Conservation (phyloP, 2,888 invertebrate species). For the Lepas anatifera region DNA sequence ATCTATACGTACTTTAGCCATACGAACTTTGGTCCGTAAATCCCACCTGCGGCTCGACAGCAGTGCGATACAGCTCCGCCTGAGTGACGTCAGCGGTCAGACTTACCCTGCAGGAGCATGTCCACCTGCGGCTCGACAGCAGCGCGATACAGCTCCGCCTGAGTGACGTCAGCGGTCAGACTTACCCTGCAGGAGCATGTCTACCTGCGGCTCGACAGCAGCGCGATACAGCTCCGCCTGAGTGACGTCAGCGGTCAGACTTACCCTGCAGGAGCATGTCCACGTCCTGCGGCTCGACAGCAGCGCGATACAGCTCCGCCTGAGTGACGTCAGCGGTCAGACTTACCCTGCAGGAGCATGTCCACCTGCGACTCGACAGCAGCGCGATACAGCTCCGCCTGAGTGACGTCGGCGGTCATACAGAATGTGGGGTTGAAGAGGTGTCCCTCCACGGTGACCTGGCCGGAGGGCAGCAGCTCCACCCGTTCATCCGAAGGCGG, state of each 20-base stretch:
- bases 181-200: background rate
- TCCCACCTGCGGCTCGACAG: too few species aligned
- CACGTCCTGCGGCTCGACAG: slow-evolving; percentile 25
- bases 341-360: slow-evolving; percentile 26
- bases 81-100: background rate
- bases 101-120: background rate
- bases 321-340: slow-evolving; percentile 34
- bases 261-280: slow-evolving; percentile 26
- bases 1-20: too few species aligned
- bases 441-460: slow-evolving; percentile 47
- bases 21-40: too few species aligned
- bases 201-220: too few species aligned
- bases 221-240: background rate
- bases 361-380: slow-evolving; percentile 24
- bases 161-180: too few species aligned
- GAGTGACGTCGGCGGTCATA: slow-evolving; percentile 34
- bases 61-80: too few species aligned
- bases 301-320: slow-evolving; percentile 24
- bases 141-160: background rate
- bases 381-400: slow-evolving; percentile 24
- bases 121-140: too few species aligned
- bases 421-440: slow-evolving; percentile 45
- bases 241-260: too few species aligned
- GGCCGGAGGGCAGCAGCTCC: slow-evolving; percentile 45
- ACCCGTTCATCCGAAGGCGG: slow-evolving; percentile 46